Evolutionary conservation across 2,113 vertebrate genomes (phyloP), one percentile per base, ranked within the genome.

Genomic region (Oenanthe melanoleuca): DNA sequence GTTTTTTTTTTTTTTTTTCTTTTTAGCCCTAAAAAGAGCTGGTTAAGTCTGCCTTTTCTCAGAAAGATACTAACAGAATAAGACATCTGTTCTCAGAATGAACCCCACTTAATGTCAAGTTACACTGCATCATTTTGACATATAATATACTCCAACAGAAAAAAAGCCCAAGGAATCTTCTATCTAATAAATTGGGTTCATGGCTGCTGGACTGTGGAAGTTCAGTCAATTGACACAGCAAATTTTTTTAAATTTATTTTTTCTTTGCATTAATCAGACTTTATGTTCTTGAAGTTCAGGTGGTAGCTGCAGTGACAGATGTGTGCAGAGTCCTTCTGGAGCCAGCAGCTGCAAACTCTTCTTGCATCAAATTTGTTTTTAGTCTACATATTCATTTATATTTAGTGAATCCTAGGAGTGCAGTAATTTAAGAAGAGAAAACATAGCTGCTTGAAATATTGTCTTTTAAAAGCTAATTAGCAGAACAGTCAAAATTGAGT

Each of bases 261-360:
- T 92, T 25, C 28, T 71, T 84, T 74, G 6, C 77, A 61, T 47
- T 28, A 57, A 9, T 79, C 25, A 75, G 72, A 78, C 74, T 86
- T 81, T 72, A 25, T 67, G 18, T 74, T 86, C 77, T 79, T 85
- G 57, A 79, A 53, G 23, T 79, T 92, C 80, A 96, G 91, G 86
- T 96, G 92, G 28, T 93, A 81, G 85, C 80, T 89, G 61, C 80
- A 78, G 22, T 92, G 80, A 64, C 84, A 92, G 86, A 83, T 71
- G 77, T 53, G 34, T 57, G 24, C 60, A 74, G 53, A 40, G 18
- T 44, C 21, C 55, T 94, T 70, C 73, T 73, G 49, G 61, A 91
- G 65, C n/a, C 25, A 82, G 80, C 84, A 89, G 89, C 89, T 93
- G 73, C 80, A 91, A 83, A 91, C 69, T 57, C 49, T 77, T 90